Conservation (phyloP, 1,140 invertebrate genomes). For the Pogonognathellus flavescens region DNA sequence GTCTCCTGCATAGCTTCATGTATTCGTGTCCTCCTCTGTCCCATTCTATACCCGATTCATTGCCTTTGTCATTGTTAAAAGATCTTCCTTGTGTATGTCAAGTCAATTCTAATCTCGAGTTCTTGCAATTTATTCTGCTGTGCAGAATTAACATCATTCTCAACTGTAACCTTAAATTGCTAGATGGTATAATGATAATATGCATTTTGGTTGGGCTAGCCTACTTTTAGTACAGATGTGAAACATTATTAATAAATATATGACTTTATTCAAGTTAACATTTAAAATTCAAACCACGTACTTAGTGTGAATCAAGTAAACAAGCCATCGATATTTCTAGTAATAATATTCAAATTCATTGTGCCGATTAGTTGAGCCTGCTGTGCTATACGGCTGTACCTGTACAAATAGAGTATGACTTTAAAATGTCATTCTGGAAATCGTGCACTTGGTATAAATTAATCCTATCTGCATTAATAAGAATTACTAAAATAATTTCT, state of each 20-base stretch:
- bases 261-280: neutral
- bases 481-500: too few species aligned
- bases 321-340: too few species aligned
- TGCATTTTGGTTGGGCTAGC: neutral
- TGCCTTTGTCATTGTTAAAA: conserved; percentile 32
- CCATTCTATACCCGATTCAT: conserved; percentile 43
- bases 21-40: conserved; percentile 53
- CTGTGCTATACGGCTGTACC: too few species aligned
- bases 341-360: too few species aligned
- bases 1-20: conserved; percentile 56
- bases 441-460: too few species aligned
- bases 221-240: neutral
- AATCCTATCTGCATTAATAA: too few species aligned
- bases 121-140: conserved; percentile 22
- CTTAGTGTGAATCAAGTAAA: too few species aligned
- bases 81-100: conserved; percentile 25
- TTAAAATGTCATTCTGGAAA: too few species aligned
- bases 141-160: conserved; percentile 30
- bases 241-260: neutral
- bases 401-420: too few species aligned
- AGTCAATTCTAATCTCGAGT: conserved; percentile 37
- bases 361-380: too few species aligned
- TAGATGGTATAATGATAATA: neutral
- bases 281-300: neutral
- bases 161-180: conserved; percentile 12